Conservation (phyloP, 1,140 invertebrate genomes). For the Berghia stephanieae region DNA sequence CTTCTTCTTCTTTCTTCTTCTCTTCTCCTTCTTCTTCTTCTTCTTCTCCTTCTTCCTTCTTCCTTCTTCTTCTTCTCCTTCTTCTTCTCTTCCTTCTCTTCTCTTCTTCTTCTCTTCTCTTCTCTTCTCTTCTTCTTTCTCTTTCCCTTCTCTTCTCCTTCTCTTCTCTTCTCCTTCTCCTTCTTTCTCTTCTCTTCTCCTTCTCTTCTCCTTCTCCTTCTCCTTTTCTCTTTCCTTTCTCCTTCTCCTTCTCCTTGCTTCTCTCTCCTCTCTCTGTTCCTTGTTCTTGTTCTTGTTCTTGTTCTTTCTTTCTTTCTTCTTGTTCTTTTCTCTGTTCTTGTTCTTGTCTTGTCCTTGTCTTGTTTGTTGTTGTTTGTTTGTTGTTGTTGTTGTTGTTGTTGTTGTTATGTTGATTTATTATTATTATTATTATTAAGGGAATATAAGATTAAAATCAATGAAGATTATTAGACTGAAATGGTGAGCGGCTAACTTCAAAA, state of each 20-base stretch:
- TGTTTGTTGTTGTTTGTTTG: no score
- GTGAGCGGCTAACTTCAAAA: no score
- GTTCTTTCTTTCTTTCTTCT: neutral
- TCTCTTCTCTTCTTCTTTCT: neutral
- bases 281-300: neutral
- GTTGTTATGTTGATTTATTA: neutral
- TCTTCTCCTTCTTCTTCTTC: neutral
- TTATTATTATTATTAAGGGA: neutral
- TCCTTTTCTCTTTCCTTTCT: neutral
- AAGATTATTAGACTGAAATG: no score
- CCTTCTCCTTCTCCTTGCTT: neutral
- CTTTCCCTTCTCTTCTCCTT: neutral
- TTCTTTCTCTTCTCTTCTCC: neutral
- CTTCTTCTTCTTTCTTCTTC: neutral
- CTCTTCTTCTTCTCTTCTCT: neutral
- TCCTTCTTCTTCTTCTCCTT: neutral
- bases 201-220: neutral
- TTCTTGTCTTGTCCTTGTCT: no score
- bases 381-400: neutral
- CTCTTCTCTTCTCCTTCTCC: neutral
- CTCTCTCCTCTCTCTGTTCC: neutral
- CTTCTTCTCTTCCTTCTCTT: neutral
- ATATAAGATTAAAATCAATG: no score
- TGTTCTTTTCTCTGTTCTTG: neutral
- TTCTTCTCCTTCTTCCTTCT: neutral